These are phyloP conservation scores for Solea solea DNA, from an alignment of 2,113 vertebrate species.

Conservation along the genomic window DNA sequence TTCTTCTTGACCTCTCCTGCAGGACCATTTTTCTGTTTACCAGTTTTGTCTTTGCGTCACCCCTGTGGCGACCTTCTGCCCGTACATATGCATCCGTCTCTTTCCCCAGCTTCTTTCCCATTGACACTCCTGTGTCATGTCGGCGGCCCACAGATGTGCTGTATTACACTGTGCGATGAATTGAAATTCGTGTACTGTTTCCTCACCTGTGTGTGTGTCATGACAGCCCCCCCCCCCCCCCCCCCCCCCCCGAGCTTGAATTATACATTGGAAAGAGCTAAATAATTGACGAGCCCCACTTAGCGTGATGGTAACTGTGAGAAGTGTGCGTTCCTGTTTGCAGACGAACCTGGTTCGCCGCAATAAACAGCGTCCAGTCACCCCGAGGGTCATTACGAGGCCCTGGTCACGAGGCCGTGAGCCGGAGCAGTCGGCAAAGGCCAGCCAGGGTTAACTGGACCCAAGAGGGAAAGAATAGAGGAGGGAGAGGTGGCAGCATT, in stretches of 20 bases:
- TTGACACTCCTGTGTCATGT: background rate
- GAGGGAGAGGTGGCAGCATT: slow-evolving; percentile 46
- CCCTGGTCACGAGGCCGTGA: slow-evolving; percentile 41
- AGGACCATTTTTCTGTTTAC: background rate
- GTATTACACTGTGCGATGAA: slow-evolving; percentile 17
- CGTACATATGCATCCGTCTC: no score
- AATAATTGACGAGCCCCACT: slow-evolving; percentile 77
- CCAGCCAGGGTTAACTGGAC: slow-evolving; percentile 71
- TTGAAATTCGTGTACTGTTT: slow-evolving; percentile 23
- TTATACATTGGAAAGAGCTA: slow-evolving; percentile 68
- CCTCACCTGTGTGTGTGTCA: slow-evolving; percentile 64
- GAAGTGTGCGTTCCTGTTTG: slow-evolving; percentile 42
- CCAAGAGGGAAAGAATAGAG: slow-evolving; percentile 49
- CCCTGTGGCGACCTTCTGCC: no score
- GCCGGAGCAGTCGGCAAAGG: slow-evolving; percentile 41
- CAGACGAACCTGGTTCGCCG: slow-evolving; percentile 48
- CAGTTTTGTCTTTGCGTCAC: background rate
- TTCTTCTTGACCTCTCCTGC: background rate
- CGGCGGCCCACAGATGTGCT: slow-evolving; percentile 2
- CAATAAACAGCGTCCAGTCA: slow-evolving; percentile 46
- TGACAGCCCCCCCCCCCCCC: slow-evolving; percentile 41
- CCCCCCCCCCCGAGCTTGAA: slow-evolving; percentile 59
- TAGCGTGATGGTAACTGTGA: slow-evolving; percentile 80
- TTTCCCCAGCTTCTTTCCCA: background rate
- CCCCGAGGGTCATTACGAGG: slow-evolving; percentile 56